Evolutionary conservation across 1,140 invertebrate species (phyloP).

Genomic region (Platyscapa corneri): DNA sequence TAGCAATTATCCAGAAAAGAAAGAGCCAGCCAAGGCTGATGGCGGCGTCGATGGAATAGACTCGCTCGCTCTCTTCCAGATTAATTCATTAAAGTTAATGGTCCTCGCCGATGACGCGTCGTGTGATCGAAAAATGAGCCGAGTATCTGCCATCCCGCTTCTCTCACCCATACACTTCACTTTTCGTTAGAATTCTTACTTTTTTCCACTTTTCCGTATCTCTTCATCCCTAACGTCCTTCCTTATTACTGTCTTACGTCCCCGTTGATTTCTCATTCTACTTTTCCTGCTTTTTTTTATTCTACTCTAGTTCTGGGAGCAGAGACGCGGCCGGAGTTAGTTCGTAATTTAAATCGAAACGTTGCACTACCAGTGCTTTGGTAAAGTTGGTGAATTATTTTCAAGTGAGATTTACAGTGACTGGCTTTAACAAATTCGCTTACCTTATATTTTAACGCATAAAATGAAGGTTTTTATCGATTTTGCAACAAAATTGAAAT

Average conservation of each 20-base stretch:
- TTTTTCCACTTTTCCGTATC: background rate
- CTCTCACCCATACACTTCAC: background rate
- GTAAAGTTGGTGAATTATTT: constrained; percentile 8
- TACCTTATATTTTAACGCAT: background rate
- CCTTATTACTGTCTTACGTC: constrained; percentile 11
- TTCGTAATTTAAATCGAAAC: constrained; percentile 10
- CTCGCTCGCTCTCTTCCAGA: background rate
- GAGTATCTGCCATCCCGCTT: background rate
- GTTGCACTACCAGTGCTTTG: background rate
- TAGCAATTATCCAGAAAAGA: constrained; percentile 15
- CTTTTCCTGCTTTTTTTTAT: background rate
- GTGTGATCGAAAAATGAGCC: constrained; percentile 30
- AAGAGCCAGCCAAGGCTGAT: background rate
- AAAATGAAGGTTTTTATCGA: background rate
- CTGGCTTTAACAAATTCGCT: background rate
- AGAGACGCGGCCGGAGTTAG: background rate
- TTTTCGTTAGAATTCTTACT: background rate
- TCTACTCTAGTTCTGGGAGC: background rate
- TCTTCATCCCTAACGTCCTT: background rate
- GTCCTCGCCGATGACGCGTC: constrained; percentile 13
- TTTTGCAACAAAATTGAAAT: background rate
- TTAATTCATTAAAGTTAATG: constrained; percentile 48
- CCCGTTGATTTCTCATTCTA: background rate
- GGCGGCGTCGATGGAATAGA: background rate
- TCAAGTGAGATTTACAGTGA: background rate